Evolutionary conservation across 2,888 invertebrate genomes (phyloP), one percentile per base, ranked within the genome.

Genomic region (Andrena praecox): DNA sequence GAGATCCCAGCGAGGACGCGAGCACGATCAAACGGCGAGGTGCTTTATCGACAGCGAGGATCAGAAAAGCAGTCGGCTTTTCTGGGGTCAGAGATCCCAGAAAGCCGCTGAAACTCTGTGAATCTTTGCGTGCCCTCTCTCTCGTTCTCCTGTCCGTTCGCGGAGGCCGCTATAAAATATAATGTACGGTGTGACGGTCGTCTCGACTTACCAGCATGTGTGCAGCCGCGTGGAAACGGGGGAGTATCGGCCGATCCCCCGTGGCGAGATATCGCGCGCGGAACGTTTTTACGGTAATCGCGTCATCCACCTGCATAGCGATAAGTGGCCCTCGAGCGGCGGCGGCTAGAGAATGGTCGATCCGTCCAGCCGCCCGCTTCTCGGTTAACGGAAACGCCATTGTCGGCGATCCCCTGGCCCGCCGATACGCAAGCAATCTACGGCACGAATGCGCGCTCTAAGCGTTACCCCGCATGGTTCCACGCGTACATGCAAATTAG

Each of bases 1-100:
- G 82, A 87, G 87, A 88, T 87, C 84, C 85, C 85, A 72, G 71
- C 52, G 81, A 84, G 87, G 83, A 88, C 86, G 88, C 74, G 77
- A 84, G 82, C 86, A 89, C 87, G 84, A 85, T 87, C 87, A 85
- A 87, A 87, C 84, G 75, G 60, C 75, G 69, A 80, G 84, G 78
- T 85, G 87, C 68, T 87, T 85, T 87, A 89, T 88, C 89, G 83
- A 75, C 85, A 69, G 42, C 59, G 68, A 48, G 31, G 63, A 88
- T 88, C 88, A 75, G 74, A 27, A 68, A 86, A 85, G 42, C 84
- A 81, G 80, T 80, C 72, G 73, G 73, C 72, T 71, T 73, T 77
- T n/a, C 33, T 56, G 52, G 56, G 54, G 66, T 56, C 72, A 77
- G 67, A 83, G 77, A 73, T 62, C 56, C 52, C 50, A 42, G 52